These are phyloP conservation scores for Podarcis lilfordi DNA, from an alignment of 2,797 vertebrate species.

Conservation along the genomic window DNA sequence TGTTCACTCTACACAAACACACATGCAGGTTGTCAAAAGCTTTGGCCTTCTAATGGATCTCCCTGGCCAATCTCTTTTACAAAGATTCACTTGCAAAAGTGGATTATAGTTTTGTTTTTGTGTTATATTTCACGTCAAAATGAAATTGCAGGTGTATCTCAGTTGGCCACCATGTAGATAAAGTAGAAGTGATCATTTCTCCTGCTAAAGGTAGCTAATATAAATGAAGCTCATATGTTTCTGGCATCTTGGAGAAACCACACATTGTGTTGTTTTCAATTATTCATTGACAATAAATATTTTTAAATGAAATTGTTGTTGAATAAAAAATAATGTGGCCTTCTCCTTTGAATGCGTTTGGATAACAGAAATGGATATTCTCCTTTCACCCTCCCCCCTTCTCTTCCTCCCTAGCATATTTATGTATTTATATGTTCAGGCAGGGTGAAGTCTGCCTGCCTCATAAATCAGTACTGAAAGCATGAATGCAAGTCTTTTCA, in stretches of 20 bases:
- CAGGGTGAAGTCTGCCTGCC: neutral
- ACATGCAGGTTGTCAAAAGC: neutral
- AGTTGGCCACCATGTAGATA: neutral
- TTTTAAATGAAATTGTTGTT: slow-evolving; percentile 42
- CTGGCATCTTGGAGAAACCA: slow-evolving; percentile 5
- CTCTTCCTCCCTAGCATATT: neutral
- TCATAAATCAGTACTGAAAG: slow-evolving; percentile 5
- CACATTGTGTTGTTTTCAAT: slow-evolving; percentile 24
- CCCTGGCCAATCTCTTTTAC: neutral
- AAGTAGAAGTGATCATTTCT: neutral
- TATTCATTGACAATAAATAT: slow-evolving; percentile 32
- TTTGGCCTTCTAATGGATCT: neutral
- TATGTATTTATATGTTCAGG: neutral
- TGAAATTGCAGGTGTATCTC: neutral
- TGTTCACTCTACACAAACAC: neutral
- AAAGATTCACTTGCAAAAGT: neutral
- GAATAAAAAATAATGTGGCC: slow-evolving; percentile 31
- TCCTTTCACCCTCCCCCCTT: neutral
- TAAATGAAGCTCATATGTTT: slow-evolving; percentile 12
- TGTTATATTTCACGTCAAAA: slow-evolving; percentile 3
- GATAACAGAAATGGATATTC: neutral
- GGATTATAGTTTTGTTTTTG: neutral
- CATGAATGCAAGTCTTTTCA: neutral
- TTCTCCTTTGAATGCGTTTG: neutral
- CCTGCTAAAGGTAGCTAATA: neutral